Evolutionary conservation across 2,797 vertebrate species (phyloP), one percentile per base, ranked within the genome.

Genomic region (Catostomus latipinnis): DNA sequence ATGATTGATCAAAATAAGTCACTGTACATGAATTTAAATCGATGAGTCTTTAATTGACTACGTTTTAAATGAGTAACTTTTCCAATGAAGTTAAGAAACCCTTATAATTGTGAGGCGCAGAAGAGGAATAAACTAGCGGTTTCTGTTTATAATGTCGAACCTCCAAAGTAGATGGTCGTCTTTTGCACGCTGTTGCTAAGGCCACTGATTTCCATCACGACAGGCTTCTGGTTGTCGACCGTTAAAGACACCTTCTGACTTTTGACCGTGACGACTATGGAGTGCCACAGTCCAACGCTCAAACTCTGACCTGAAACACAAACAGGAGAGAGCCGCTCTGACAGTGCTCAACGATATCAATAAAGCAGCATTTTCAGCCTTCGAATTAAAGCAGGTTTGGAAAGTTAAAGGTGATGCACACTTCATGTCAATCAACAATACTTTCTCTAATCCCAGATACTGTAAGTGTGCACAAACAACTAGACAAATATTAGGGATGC

Each of bases 201-300:
- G 9, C 62, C 62, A 66, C 11, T 22, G 13, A 72, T 76, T 71
- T 82, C 74, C 74, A 81, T 71, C 16, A 56, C 14, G 12, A 63
- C 58, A 5, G 82, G 63, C 5, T 74, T 81, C 69, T 84, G 84
- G 73, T 67, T 84, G 82, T 87, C 78, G 1, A 85, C 71, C 0
- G 74, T 81, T 56, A 87, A 62, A 49, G 16, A 81, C 50, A 82
- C 49, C 46, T 72, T 81, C 58, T 81, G 50, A 58, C 52, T 60
- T 34, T 87, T 87, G 63, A 85, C 52, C 16, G 82, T 80, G 8
- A 84, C 54, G 0, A 16, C 56, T 57, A 84, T 10, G 0, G 81
- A 79, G 48, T 87, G 86, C 86, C 86, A 87, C 78, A 84, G 82
- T 57, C 86, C 86, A 63, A 84, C 84, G 71, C 75, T 82, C 50